phyloP scores from a whole-genome alignment of 2,113 vertebrate species.

The Pseudorasbora parva region DNA sequence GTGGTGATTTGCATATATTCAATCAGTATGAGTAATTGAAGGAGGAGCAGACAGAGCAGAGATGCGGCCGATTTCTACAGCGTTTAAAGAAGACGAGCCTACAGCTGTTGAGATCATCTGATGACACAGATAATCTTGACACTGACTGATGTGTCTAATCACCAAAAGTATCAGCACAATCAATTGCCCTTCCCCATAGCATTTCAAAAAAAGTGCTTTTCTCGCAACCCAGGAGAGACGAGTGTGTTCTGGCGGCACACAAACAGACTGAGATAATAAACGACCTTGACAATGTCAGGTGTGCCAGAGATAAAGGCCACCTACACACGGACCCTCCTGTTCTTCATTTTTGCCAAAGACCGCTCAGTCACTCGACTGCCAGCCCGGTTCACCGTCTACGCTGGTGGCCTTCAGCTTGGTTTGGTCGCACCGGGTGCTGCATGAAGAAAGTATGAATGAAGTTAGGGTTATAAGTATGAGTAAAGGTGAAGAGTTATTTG shows the following conservation, averaged over 20 bases:
- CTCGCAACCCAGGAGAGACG: conserved; percentile 62
- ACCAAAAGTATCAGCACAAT: conserved; percentile 77
- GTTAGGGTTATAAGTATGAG: not conserved
- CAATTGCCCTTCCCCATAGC: conserved; percentile 72
- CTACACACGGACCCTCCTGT: conserved; percentile 21
- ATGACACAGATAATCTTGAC: conserved; percentile 80
- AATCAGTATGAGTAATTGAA: conserved; percentile 80
- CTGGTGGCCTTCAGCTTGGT: not conserved
- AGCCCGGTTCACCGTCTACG: not conserved
- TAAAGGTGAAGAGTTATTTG: not conserved
- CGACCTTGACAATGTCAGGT: conserved; percentile 43
- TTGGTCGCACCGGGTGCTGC: not conserved
- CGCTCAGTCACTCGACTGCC: not conserved
- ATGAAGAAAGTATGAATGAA: conserved; percentile 15
- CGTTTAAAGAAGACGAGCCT: conserved; percentile 58
- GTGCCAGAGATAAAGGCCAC: conserved; percentile 25
- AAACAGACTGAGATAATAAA: conserved; percentile 73
- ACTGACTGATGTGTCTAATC: conserved; percentile 83
- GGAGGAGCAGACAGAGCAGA: conserved; percentile 64
- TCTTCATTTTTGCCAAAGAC: conserved; percentile 20
- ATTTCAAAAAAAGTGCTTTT: conserved; percentile 62
- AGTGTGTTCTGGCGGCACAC: conserved; percentile 67
- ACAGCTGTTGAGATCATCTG: conserved; percentile 62
- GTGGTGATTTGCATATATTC: conserved; percentile 80
- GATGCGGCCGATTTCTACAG: conserved; percentile 62